A percentile compares a stretch with the other conserved stretches of the same genome.
These are phyloP conservation scores for Anthoptus insignis DNA, from an alignment of 2,888 invertebrate genomes.

Conservation along the genomic window DNA sequence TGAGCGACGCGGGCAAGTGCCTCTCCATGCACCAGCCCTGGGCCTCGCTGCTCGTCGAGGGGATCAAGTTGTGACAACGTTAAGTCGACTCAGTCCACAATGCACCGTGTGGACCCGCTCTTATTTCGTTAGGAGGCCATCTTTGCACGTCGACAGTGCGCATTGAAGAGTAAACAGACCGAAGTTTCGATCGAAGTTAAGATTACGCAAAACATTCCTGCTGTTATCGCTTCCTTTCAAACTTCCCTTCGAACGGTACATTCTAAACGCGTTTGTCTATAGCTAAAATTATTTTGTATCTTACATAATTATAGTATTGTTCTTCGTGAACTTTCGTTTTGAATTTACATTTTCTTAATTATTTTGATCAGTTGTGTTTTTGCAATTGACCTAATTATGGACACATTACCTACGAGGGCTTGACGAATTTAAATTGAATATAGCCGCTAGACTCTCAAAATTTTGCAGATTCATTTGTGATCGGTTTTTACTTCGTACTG, in stretches of 20 bases:
- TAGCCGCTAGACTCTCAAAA: too few species aligned
- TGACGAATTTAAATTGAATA: too few species aligned
- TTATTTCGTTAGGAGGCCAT: constrained; percentile 75
- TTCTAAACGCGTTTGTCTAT: constrained; percentile 16
- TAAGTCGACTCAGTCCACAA: too few species aligned
- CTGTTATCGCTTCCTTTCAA: constrained; percentile 73
- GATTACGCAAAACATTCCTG: constrained; percentile 72
- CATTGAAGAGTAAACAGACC: constrained; percentile 73
- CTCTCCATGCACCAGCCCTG: constrained; percentile 99
- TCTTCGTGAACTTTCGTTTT: neutral
- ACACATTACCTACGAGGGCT: too few species aligned
- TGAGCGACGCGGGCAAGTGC: constrained; percentile 95
- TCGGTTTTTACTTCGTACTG: too few species aligned
- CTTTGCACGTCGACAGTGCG: constrained; percentile 67
- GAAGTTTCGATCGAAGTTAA: constrained; percentile 77
- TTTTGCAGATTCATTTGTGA: too few species aligned
- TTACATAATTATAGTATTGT: neutral
- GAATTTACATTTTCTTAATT: too few species aligned
- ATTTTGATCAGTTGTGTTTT: too few species aligned
- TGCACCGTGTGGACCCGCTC: too few species aligned
- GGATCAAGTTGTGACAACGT: constrained; percentile 98
- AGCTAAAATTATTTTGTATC: constrained; percentile 3
- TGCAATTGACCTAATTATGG: too few species aligned
- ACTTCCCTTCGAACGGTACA: constrained; percentile 51
- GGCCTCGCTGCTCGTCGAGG: constrained; percentile 96